Conservation (phyloP, 2,797 vertebrate species). For the Otolemur crassicaudatus region DNA sequence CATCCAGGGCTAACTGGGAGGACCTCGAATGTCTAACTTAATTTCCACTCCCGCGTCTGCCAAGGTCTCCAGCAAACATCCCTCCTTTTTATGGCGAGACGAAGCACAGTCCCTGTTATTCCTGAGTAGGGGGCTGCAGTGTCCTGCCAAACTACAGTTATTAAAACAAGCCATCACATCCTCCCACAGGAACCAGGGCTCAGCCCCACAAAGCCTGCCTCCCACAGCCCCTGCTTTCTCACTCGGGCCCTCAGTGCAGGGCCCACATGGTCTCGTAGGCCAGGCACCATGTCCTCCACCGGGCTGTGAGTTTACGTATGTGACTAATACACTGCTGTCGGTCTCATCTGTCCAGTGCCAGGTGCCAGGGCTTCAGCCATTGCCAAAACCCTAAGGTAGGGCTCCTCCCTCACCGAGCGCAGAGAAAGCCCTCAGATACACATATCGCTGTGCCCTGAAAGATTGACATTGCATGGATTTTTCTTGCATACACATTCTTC, state of each 20-base stretch:
- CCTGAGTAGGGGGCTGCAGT: not conserved
- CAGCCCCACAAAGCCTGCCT: too few species aligned
- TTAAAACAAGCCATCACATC: not conserved
- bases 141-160: not conserved
- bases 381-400: not conserved
- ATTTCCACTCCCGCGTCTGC: not conserved
- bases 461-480: not conserved
- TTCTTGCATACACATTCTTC: not conserved
- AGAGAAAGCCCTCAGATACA: not conserved
- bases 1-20: too few species aligned
- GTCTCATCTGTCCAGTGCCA: not conserved
- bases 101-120: not conserved
- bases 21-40: rapidly evolving
- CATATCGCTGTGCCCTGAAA: rapidly evolving
- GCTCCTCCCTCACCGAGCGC: not conserved
- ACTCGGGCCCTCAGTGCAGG: not conserved
- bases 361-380: too few species aligned
- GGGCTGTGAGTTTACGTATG: not conserved
- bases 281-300: rapidly evolving
- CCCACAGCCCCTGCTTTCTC: rapidly evolving
- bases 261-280: not conserved
- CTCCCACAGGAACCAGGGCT: rapidly evolving
- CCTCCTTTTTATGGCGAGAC: rapidly evolving
- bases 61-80: not conserved
- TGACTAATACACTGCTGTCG: too few species aligned